Base-by-base conservation (phyloP, 1,140 invertebrate species). In the Drosophila bipectinata region DNA sequence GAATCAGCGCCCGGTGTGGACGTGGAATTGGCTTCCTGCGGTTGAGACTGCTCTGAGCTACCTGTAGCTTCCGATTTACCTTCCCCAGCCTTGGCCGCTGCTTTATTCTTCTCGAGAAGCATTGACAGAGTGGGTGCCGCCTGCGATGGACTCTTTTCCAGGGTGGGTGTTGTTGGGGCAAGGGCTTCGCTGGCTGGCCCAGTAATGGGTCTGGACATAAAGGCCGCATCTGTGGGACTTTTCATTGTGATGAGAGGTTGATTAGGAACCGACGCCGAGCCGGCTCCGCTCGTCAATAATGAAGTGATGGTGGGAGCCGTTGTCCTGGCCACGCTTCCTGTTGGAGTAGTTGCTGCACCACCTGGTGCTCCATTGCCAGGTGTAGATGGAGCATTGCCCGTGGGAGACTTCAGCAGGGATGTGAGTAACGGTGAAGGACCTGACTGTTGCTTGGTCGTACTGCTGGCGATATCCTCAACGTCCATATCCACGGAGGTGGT, bases 341-440 rank as follows among this genome's bases (percentile, higher is more conserved):
- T 18, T 21, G 49, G 57, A 0, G 44, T 4, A 0, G 24, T 6
- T 9, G 51, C 18, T 24, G 45, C n/a, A 18, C 28, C 52, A 44
- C 0, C 6, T 39, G 60, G 24, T 39, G 18, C 14, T 4, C 37
- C 47, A 4, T 45, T 9, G 9, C 37, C 51, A 5, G 73, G 62
- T 0, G 62, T 55, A 9, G 62, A 26, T 4, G 74, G 48, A 26
- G 58, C 45, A 30, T 91, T 77, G 72, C 87, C 26, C 92, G 95
- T 49, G 94, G 93, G 95, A n/a, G 95, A 96, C 87, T 97, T 96
- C 1, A 98, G 92, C 10, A 97, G 92, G 67, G 96, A 97, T 4
- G 96, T 97, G 26, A 98, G 92, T n/a, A 97, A 90, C 0, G 96
- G 96, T 0, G 96, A 97, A 0, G 94, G 83, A 6, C 49, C 77